A percentile compares a stretch with the other conserved stretches of the same genome.
Conservation (phyloP, 2,888 invertebrate genomes). For the Aquatica leii region DNA sequence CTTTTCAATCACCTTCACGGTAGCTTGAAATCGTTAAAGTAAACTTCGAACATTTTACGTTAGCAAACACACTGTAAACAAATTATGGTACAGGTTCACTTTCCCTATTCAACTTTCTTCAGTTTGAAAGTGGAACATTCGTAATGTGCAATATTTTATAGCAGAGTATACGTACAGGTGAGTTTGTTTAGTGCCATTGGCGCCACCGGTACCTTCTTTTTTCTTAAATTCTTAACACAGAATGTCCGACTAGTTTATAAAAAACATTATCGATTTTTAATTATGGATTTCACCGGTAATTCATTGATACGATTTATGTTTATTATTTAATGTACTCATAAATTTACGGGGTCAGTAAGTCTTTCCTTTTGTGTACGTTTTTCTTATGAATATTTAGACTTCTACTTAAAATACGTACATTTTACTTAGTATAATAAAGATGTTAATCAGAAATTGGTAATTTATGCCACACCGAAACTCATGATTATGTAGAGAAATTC, state of each 20-base stretch:
- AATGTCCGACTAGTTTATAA: not conserved
- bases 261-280: too few relatives aligned
- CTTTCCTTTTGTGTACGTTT: too few relatives aligned
- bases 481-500: too few relatives aligned
- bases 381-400: too few relatives aligned
- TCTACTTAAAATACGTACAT: too few relatives aligned
- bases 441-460: too few relatives aligned
- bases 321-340: too few relatives aligned
- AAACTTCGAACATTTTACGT: conserved; percentile 19
- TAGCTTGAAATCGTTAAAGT: conserved; percentile 12
- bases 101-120: conserved; percentile 49
- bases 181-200: conserved; percentile 16
- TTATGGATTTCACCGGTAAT: too few relatives aligned
- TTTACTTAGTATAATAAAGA: too few relatives aligned
- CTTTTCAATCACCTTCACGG: conserved; percentile 22
- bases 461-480: too few relatives aligned
- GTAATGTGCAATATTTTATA: conserved; percentile 33
- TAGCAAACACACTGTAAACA: conserved; percentile 32
- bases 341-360: too few relatives aligned
- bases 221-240: not conserved
- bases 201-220: conserved; percentile 16
- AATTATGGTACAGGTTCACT: conserved; percentile 42
- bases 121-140: conserved; percentile 48
- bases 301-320: too few relatives aligned
- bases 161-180: conserved; percentile 19